phyloP scores from a whole-genome alignment of 1,140 invertebrate species.

The Drosophila chauvacae region DNA sequence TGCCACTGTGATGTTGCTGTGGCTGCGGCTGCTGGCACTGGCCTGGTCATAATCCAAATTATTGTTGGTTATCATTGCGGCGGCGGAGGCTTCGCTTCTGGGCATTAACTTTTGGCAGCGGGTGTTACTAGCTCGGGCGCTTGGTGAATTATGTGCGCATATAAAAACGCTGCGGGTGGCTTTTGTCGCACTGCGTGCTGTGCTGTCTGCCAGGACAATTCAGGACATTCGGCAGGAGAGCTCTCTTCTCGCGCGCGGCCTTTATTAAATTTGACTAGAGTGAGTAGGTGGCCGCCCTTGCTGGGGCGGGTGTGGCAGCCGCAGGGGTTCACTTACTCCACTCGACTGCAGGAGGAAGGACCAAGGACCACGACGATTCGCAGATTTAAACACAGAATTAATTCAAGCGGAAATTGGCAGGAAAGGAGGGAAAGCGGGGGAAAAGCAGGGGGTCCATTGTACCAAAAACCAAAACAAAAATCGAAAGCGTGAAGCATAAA shows the following conservation, averaged over 20 bases:
- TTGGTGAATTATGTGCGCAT: conserved; percentile 76
- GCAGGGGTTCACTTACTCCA: conserved; percentile 70
- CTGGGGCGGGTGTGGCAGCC: conserved; percentile 31
- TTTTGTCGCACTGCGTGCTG: conserved; percentile 75
- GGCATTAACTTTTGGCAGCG: conserved; percentile 78
- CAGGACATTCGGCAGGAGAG: conserved; percentile 44
- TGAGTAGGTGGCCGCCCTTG: conserved; percentile 9
- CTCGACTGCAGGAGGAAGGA: conserved; percentile 56
- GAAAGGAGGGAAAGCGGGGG: conserved; percentile 2
- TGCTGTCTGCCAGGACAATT: conserved; percentile 53
- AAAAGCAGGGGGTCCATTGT: conserved; percentile 12
- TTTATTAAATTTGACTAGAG: conserved; percentile 74
- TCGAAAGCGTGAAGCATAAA: conserved; percentile 81
- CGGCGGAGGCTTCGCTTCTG: conserved; percentile 46
- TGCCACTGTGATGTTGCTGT: conserved; percentile 1
- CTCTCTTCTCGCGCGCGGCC: conserved; percentile 14
- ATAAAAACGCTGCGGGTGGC: conserved; percentile 81
- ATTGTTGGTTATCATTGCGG: conserved; percentile 83
- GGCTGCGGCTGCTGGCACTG: conserved; percentile 34
- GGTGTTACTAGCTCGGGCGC: conserved; percentile 53
- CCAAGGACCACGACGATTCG: conserved; percentile 38
- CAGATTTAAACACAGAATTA: conserved; percentile 81
- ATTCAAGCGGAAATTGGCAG: conserved; percentile 82
- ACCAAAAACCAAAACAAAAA: conserved; percentile 64
- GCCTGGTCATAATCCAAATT: conserved; percentile 83